Base-by-base conservation (phyloP, 1,140 invertebrate species). In the Holcopasites calliopsidis region DNA sequence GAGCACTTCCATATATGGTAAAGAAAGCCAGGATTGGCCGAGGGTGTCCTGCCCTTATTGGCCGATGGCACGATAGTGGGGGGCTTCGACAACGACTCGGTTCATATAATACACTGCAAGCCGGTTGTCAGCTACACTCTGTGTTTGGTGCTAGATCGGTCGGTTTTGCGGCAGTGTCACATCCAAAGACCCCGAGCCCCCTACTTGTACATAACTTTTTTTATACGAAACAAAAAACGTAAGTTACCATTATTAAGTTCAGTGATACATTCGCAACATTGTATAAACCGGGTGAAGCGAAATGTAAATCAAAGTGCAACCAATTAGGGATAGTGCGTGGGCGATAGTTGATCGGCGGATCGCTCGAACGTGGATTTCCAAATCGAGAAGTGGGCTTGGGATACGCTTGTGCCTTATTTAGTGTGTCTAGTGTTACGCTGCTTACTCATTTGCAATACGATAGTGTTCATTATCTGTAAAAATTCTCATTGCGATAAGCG, bases 1-100 rank as follows among this genome's bases (percentile, higher is more conserved):
- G 85, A 84, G 79, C 82, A 86, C 87, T 92, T 87, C 92, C 92
- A 92, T 93, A 93, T 93, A 93, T 92, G 92, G 92, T 92, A 90
- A 93, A 92, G 91, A 91, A 89, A 88, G 86, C 83, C 86, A 68
- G 89, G 88, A 92, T 92, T 93, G 92, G 91, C 80, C 84, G 88
- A 90, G 85, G 86, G 81, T 88, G 84, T 86, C 83, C 85, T 86
- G 82, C 86, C 88, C 86, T 89, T 90, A 90, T 89, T 90, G 89
- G 88, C 85, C 79, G 81, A 82, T 81, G 49, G 62, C 16, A 57
- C 26, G 31, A 31, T 71, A 74, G 87, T 82, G 88, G 88, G 88
- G 83, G 58, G 16, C n/a, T 28, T 61, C 69, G 64, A 82, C 81
- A 83, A 87, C 85, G 80, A 74, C 75, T 85, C 85, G 76, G 72